phyloP scores from a whole-genome alignment of 2,888 invertebrate genomes.

The Volucella zonaria region DNA sequence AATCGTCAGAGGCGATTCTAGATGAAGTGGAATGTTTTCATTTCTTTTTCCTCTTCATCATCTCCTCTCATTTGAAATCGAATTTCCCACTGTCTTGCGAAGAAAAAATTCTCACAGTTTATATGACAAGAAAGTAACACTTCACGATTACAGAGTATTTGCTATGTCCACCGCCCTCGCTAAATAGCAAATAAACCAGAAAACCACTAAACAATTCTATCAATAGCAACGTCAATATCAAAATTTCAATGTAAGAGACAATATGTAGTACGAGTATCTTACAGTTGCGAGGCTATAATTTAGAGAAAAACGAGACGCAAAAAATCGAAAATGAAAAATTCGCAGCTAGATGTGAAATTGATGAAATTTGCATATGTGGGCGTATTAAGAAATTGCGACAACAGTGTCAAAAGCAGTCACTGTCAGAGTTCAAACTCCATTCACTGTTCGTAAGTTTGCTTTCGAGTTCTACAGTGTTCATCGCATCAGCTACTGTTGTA shows the following conservation, averaged over 20 bases:
- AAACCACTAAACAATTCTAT: constrained; percentile 18
- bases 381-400: constrained; percentile 20
- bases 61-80: background rate
- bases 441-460: background rate
- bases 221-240: background rate
- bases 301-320: constrained; percentile 16
- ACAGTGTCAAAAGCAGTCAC: background rate
- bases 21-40: background rate
- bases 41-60: background rate
- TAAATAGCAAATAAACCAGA: constrained; percentile 32
- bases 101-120: constrained; percentile 20
- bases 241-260: constrained; percentile 10
- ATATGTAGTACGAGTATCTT: background rate
- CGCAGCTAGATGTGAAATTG: constrained; percentile 55
- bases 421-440: constrained; percentile 4
- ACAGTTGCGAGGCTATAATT: background rate
- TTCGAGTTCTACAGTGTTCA: background rate
- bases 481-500: constrained; percentile 15
- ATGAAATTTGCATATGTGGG: constrained; percentile 58
- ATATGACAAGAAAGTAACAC: constrained; percentile 37
- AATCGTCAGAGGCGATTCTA: background rate
- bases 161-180: constrained; percentile 20
- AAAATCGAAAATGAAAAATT: constrained; percentile 53
- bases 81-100: background rate
- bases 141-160: background rate